Conservation (phyloP, 2,888 invertebrate species). For the Lasioglossum pauxillum region DNA sequence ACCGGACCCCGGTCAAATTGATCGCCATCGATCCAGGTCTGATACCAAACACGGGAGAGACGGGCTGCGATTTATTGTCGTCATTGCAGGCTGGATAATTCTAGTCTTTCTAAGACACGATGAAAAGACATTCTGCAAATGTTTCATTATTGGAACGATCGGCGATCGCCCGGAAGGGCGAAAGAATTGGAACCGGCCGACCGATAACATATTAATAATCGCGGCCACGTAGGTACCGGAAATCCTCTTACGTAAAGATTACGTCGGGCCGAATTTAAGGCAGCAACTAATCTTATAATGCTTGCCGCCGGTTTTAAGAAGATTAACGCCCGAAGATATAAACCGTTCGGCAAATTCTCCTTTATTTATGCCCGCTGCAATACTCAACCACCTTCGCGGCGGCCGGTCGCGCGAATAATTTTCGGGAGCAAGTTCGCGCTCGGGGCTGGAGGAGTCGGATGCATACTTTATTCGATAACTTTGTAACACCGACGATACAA, state of each 20-base stretch:
- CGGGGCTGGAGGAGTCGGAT: background rate
- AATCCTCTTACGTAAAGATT: conserved; percentile 58
- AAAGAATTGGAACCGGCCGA: background rate
- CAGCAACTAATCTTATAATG: conserved; percentile 60
- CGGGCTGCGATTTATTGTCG: background rate
- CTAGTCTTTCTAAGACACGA: too few species aligned
- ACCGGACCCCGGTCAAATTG: conserved; percentile 18
- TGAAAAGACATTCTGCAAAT: too few species aligned
- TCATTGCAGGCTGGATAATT: too few species aligned
- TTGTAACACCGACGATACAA: conserved; percentile 48
- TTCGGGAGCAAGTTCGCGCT: conserved; percentile 29
- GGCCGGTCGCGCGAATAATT: conserved; percentile 42
- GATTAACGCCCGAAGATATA: conserved; percentile 56
- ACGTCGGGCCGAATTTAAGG: conserved; percentile 58
- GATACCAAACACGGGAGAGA: background rate
- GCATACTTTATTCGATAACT: conserved; percentile 61
- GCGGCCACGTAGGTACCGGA: conserved; percentile 1
- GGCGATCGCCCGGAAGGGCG: background rate
- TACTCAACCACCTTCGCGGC: conserved; percentile 19
- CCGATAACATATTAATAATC: conserved; percentile 43
- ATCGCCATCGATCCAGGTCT: conserved; percentile 25
- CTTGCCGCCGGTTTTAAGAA: conserved; percentile 62
- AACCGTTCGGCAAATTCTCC: conserved; percentile 48
- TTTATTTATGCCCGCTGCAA: conserved; percentile 51
- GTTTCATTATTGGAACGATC: background rate